Evolutionary conservation across 2,797 vertebrate species (phyloP).

Genomic region (Stomatorhinus walkeri): DNA sequence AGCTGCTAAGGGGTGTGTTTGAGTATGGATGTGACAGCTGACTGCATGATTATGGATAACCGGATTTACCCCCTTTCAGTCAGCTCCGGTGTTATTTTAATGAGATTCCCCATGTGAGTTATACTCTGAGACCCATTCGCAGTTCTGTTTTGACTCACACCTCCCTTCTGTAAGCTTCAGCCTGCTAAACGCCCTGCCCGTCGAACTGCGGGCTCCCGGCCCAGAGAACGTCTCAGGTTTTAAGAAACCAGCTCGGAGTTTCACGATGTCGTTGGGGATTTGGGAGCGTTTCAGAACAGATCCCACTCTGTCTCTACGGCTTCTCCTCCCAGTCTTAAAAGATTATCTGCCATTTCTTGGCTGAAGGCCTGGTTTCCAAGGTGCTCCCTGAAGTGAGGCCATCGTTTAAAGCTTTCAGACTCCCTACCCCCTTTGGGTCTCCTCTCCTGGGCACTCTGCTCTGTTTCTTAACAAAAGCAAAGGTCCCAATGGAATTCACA

Average conservation of each 20-base stretch:
- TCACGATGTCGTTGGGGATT: conserved; percentile 14
- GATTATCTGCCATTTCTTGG: conserved; percentile 15
- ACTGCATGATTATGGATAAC: conserved; percentile 1
- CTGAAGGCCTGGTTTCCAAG: conserved; percentile 17
- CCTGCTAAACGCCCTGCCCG: background rate
- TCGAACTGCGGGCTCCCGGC: background rate
- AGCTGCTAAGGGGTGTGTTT: background rate
- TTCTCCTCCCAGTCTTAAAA: conserved; percentile 11
- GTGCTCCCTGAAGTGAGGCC: conserved; percentile 11
- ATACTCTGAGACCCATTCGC: background rate
- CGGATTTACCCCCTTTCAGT: background rate
- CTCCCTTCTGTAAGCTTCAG: background rate
- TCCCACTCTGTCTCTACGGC: conserved; percentile 33
- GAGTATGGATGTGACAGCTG: background rate
- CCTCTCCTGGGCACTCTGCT: background rate
- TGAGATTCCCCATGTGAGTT: conserved; percentile 9
- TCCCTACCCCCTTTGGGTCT: background rate
- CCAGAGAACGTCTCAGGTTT: background rate
- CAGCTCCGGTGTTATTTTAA: background rate
- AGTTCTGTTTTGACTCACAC: background rate
- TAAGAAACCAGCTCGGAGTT: conserved; percentile 20
- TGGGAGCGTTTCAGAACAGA: conserved; percentile 21
- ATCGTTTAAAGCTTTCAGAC: conserved; percentile 28
- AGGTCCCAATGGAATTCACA: background rate
- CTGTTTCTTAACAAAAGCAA: conserved; percentile 8